A percentile compares a stretch with the other conserved stretches of the same genome.
Conservation (phyloP, 2,888 invertebrate species). For the Cryptocephalus primarius region DNA sequence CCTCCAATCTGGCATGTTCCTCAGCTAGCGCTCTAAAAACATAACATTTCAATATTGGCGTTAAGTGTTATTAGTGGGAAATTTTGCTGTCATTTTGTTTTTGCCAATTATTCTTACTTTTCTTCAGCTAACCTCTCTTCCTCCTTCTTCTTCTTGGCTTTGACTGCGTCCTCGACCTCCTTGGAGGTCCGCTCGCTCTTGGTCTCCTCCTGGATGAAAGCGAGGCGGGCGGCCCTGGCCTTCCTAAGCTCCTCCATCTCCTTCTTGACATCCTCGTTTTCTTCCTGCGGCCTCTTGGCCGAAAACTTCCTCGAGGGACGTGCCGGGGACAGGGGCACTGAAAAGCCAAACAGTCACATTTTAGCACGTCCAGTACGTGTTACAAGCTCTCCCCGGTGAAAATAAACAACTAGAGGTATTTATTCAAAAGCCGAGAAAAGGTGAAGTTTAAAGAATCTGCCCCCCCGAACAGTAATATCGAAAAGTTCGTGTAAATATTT, state of each 20-base stretch:
- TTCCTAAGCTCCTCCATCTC: slow-evolving; percentile 46
- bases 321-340: slow-evolving; percentile 47
- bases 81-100: too few species aligned
- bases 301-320: slow-evolving; percentile 61
- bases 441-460: background rate
- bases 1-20: slow-evolving; percentile 44
- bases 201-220: slow-evolving; percentile 48
- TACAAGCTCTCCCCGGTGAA: too few species aligned
- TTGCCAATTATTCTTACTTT: slow-evolving; percentile 35
- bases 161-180: slow-evolving; percentile 38
- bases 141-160: slow-evolving; percentile 48
- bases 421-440: background rate
- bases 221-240: slow-evolving; percentile 50
- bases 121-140: slow-evolving; percentile 47
- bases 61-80: too few species aligned
- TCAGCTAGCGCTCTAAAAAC: slow-evolving; percentile 42
- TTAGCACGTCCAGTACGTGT: background rate
- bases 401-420: too few species aligned
- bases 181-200: slow-evolving; percentile 21
- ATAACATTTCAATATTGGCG: too few species aligned
- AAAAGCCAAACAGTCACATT: slow-evolving; percentile 7
- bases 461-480: too few species aligned
- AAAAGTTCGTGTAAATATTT: too few species aligned
- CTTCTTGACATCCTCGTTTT: slow-evolving; percentile 18
- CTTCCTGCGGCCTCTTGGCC: slow-evolving; percentile 39